Percentiles rank a stretch among this genome's conserved stretches.
These are phyloP conservation scores for Theodoxus fluviatilis DNA, from an alignment of 2,888 invertebrate genomes.

Conservation along the genomic window DNA sequence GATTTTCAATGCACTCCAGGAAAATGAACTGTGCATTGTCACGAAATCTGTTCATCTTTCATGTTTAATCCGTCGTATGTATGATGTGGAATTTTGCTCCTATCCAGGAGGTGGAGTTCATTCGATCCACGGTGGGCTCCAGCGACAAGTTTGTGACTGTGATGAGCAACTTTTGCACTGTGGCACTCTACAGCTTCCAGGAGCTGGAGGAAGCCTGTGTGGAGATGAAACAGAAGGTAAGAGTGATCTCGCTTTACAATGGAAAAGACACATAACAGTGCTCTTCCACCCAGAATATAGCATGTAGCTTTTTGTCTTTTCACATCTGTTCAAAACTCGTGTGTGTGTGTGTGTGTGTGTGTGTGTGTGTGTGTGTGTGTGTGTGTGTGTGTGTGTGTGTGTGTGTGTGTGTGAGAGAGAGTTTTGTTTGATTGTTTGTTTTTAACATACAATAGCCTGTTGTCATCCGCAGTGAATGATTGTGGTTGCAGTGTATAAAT, in stretches of 20 bases:
- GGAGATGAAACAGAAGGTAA: slow-evolving; percentile 87
- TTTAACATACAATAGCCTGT: too few relatives aligned
- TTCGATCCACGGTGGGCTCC: slow-evolving; percentile 74
- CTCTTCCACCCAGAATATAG: background rate
- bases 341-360: background rate
- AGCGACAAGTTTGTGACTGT: slow-evolving; percentile 89
- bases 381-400: too few relatives aligned
- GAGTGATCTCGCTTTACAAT: background rate
- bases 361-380: background rate
- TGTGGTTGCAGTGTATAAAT: slow-evolving; percentile 14
- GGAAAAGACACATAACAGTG: background rate
- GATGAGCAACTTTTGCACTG: slow-evolving; percentile 93
- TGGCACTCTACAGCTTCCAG: slow-evolving; percentile 88
- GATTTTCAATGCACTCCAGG: too few relatives aligned
- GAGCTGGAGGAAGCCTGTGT: slow-evolving; percentile 91
- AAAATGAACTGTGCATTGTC: too few relatives aligned
- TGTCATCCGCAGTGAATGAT: too few relatives aligned
- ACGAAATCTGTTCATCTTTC: too few relatives aligned
- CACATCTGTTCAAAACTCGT: background rate
- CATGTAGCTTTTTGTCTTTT: background rate
- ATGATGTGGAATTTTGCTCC: too few relatives aligned
- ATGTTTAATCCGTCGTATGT: too few relatives aligned
- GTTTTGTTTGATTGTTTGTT: too few relatives aligned
- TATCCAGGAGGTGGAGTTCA: slow-evolving; percentile 82
- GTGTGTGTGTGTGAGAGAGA: background rate